Conservation (phyloP, 2,797 vertebrate species). For the Pachyuromys duprasi region DNA sequence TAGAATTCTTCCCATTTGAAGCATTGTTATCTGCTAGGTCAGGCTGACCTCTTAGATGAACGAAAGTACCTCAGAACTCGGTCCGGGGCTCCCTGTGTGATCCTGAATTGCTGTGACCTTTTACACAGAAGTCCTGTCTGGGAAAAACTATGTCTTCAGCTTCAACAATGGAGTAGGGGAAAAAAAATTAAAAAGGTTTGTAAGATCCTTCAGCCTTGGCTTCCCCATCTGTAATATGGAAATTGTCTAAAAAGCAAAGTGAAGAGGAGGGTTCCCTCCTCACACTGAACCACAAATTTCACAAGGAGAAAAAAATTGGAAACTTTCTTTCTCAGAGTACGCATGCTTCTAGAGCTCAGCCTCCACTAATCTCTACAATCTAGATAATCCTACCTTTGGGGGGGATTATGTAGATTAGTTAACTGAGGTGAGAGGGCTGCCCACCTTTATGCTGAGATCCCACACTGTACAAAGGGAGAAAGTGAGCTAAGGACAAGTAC, state of each 20-base stretch:
- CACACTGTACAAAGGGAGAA: too few species aligned
- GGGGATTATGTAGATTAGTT: neutral
- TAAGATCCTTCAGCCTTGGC: neutral
- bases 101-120: neutral
- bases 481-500: neutral
- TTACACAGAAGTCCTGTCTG: neutral
- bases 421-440: too few species aligned
- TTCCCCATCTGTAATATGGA: neutral
- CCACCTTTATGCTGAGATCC: neutral
- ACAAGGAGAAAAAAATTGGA: neutral
- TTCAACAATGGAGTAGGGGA: neutral
- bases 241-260: neutral
- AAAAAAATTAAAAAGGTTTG: neutral
- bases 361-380: neutral
- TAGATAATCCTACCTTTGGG: too few species aligned
- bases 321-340: neutral
- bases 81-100: neutral
- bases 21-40: neutral
- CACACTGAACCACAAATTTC: neutral
- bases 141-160: neutral
- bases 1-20: neutral
- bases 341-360: neutral
- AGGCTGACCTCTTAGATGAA: neutral
- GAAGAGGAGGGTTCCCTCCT: neutral
- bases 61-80: rapidly evolving